Percentiles rank a stretch among this genome's conserved stretches.
Conservation (phyloP, 1,140 invertebrate genomes). For the Stratiolaelaps scimitus region DNA sequence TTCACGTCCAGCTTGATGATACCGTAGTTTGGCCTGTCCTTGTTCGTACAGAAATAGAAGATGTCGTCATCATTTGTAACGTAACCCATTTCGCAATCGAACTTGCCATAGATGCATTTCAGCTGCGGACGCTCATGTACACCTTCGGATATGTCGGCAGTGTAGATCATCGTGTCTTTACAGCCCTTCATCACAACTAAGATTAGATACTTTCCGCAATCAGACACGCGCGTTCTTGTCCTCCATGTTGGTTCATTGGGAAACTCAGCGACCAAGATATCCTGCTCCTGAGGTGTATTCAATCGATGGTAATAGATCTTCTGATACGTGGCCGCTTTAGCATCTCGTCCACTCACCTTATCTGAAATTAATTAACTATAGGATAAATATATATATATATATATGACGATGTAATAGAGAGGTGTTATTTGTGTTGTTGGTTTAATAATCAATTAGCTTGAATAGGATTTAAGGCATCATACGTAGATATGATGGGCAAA, state of each 20-base stretch:
- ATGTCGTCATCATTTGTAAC: conserved; percentile 72
- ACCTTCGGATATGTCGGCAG: conserved; percentile 54
- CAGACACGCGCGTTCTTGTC: conserved; percentile 62
- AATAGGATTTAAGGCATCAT: too few relatives aligned
- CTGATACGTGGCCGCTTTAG: conserved; percentile 69
- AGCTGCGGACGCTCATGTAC: conserved; percentile 53
- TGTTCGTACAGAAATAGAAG: conserved; percentile 81
- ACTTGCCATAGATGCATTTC: conserved; percentile 54
- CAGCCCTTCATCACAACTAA: conserved; percentile 65
- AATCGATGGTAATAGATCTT: conserved; percentile 85
- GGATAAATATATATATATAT: too few relatives aligned
- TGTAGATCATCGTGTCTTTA: conserved; percentile 73
- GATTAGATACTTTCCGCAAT: conserved; percentile 79
- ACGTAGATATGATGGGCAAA: too few relatives aligned
- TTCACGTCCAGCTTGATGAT: conserved; percentile 74
- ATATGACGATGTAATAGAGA: too few relatives aligned
- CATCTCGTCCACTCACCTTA: conserved; percentile 76
- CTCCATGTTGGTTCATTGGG: conserved; percentile 79
- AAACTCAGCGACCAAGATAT: conserved; percentile 78
- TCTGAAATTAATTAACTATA: conserved; percentile 41
- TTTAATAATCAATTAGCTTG: too few relatives aligned
- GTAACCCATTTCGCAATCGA: background rate
- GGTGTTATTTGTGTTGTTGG: too few relatives aligned
- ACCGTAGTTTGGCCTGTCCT: conserved; percentile 77
- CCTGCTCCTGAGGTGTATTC: conserved; percentile 72